Conservation (phyloP, 2,888 invertebrate species). For the Protonemura montana region DNA sequence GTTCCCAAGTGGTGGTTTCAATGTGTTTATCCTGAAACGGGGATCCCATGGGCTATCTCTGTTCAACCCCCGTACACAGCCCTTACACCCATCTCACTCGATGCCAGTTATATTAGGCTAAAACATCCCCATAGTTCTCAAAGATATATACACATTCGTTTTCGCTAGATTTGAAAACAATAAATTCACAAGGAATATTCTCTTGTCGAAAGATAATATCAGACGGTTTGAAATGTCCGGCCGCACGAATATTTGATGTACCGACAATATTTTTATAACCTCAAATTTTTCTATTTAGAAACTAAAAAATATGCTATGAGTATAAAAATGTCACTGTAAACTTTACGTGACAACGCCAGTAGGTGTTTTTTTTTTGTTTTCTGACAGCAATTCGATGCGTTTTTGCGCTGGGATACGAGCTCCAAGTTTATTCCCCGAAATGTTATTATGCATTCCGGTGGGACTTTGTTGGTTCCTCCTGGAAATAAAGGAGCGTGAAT, state of each 20-base stretch:
- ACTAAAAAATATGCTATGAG: too few relatives aligned
- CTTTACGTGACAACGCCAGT: background rate
- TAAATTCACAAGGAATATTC: conserved; percentile 33
- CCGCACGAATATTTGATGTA: conserved; percentile 28
- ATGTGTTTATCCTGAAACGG: conserved; percentile 48
- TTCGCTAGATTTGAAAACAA: conserved; percentile 17
- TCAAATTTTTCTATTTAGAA: too few relatives aligned
- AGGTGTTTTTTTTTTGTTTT: too few relatives aligned
- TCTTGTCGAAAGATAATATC: conserved; percentile 13
- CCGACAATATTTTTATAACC: conserved; percentile 34
- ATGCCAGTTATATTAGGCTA: background rate
- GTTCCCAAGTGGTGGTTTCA: conserved; percentile 46
- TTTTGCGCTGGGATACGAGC: background rate
- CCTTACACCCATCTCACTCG: background rate
- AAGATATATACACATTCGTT: conserved; percentile 33
- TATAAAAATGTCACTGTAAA: too few relatives aligned
- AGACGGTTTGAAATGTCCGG: background rate
- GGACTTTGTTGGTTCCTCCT: too few relatives aligned
- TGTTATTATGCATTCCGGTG: background rate
- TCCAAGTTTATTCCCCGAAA: background rate
- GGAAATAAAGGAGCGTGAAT: background rate
- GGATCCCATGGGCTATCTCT: conserved; percentile 26
- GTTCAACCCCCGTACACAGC: background rate
- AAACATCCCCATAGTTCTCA: background rate
- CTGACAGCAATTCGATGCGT: background rate